Conservation (phyloP, 1,140 invertebrate species). For the Platyura marginata region DNA sequence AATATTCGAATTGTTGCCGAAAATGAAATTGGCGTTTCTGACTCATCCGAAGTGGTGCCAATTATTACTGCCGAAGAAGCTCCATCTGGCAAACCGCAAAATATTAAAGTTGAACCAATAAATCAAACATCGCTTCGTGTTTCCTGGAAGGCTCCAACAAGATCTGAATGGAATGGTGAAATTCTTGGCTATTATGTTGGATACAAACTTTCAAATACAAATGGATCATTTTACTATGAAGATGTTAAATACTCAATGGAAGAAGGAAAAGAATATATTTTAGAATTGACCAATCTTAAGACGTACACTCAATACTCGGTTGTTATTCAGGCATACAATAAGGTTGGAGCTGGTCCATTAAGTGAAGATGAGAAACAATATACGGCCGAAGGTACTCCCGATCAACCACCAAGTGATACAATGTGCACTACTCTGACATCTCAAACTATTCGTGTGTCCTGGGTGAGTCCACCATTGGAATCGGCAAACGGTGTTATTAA, state of each 20-base stretch:
- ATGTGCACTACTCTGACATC: conserved; percentile 81
- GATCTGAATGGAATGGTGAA: conserved; percentile 84
- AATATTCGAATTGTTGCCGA: conserved; percentile 84
- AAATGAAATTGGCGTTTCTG: conserved; percentile 82
- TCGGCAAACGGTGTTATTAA: conserved; percentile 89
- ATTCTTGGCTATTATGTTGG: conserved; percentile 81
- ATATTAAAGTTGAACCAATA: conserved; percentile 72
- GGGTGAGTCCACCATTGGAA: conserved; percentile 75
- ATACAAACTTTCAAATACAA: conserved; percentile 71
- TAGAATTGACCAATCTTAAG: conserved; percentile 63
- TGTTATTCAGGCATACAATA: conserved; percentile 89
- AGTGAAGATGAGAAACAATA: conserved; percentile 78
- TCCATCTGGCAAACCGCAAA: conserved; percentile 65
- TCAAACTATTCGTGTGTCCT: conserved; percentile 81
- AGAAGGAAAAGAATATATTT: conserved; percentile 74
- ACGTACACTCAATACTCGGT: conserved; percentile 91
- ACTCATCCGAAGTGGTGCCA: conserved; percentile 79
- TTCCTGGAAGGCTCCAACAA: conserved; percentile 81
- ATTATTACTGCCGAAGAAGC: conserved; percentile 91
- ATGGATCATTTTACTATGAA: conserved; percentile 81
- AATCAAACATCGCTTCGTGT: conserved; percentile 84
- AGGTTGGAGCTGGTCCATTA: conserved; percentile 78
- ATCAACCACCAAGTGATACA: conserved; percentile 80
- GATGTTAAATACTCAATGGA: conserved; percentile 83
- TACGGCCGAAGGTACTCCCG: conserved; percentile 82